phyloP scores from a whole-genome alignment of 2,797 vertebrate species.

The Pygocentrus nattereri region DNA sequence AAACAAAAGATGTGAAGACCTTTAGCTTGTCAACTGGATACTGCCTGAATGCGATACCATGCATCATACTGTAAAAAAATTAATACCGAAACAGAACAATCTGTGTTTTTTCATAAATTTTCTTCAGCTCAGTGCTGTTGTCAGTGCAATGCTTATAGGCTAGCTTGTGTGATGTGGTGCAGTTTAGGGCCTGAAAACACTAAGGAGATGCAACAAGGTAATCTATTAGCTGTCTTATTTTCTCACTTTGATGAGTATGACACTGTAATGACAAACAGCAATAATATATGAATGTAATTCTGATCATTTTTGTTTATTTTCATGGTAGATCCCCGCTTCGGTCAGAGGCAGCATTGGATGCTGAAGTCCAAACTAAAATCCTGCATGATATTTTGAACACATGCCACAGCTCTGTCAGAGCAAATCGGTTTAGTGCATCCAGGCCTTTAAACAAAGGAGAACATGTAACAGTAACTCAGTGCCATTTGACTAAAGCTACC shows the following conservation, averaged over 20 bases:
- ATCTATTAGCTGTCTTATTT: constrained; percentile 7
- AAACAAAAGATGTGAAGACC: constrained; percentile 24
- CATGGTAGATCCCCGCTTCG: background rate
- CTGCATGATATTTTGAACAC: background rate
- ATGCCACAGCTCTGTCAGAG: background rate
- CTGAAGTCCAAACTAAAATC: background rate
- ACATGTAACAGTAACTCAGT: constrained; percentile 41
- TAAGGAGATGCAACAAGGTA: constrained; percentile 39
- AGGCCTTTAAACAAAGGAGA: constrained; percentile 35
- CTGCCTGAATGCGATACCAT: constrained; percentile 25
- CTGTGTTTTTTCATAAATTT: constrained; percentile 32
- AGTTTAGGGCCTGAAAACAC: constrained; percentile 57
- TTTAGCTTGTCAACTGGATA: constrained; percentile 40
- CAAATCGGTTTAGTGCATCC: background rate
- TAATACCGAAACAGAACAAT: constrained; percentile 19
- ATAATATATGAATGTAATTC: background rate
- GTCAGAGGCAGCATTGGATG: background rate
- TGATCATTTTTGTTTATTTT: too few relatives aligned
- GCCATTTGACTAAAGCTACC: constrained; percentile 35
- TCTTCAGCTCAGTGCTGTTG: constrained; percentile 73
- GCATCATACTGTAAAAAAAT: constrained; percentile 24
- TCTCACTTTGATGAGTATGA: background rate
- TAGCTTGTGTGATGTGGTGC: constrained; percentile 53
- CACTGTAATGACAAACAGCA: background rate
- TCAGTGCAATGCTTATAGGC: constrained; percentile 80